Percentiles rank a stretch among this genome's conserved stretches.
Conservation (phyloP, 2,797 vertebrate genomes). For the Sarcoramphus papa region DNA sequence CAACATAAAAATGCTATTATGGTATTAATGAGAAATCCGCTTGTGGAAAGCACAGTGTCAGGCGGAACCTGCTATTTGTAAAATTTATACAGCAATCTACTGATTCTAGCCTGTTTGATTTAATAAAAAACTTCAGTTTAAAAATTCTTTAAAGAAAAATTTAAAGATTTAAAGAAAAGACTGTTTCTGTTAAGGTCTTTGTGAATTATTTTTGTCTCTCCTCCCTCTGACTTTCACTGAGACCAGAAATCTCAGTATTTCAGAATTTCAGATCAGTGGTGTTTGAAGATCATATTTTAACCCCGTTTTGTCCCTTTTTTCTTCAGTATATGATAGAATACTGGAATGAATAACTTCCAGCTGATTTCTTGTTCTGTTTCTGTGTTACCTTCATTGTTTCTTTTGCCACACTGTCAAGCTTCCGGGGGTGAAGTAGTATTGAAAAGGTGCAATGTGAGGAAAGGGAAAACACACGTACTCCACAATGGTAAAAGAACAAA, state of each 20-base stretch:
- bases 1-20: not conserved
- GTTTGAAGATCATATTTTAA: slow-evolving; percentile 17
- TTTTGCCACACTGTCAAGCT: not conserved
- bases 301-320: not conserved
- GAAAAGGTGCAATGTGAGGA: not conserved
- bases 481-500: not conserved
- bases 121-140: not conserved
- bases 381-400: not conserved
- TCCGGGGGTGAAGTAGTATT: not conserved
- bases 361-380: not conserved
- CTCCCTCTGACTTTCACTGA: not conserved
- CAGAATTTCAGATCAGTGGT: not conserved
- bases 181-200: not conserved
- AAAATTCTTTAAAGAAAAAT: not conserved
- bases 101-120: not conserved
- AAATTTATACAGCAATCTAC: not conserved
- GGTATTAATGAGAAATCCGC: not conserved
- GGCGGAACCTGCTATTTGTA: not conserved
- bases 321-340: not conserved
- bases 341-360: not conserved
- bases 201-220: not conserved
- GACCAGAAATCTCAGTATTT: not conserved
- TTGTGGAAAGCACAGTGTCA: not conserved
- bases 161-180: not conserved
- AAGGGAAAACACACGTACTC: not conserved